Percentiles rank a stretch among this genome's conserved stretches.
Conservation (phyloP, 2,888 invertebrate species). For the Lasiommata megera region DNA sequence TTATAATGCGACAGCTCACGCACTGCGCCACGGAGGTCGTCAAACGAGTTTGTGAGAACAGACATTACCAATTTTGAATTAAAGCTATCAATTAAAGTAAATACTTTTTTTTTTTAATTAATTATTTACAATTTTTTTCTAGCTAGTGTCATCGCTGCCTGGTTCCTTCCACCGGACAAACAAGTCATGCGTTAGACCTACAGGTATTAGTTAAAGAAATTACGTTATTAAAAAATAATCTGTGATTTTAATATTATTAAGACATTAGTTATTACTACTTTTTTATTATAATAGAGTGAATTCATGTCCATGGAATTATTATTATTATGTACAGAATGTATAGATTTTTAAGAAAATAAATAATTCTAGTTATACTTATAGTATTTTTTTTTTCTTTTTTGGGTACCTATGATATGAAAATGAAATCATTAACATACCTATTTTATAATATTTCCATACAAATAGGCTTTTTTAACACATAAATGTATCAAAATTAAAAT, state of each 20-base stretch:
- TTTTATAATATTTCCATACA: no score
- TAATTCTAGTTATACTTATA: neutral
- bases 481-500: no score
- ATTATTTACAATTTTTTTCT: constrained; percentile 31
- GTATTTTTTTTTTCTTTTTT: neutral
- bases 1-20: no score
- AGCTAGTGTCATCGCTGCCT: constrained; percentile 63
- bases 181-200: constrained; percentile 28
- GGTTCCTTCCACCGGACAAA: constrained; percentile 64
- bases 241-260: constrained; percentile 40
- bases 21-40: no score
- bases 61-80: no score
- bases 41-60: no score
- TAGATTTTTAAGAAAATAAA: neutral
- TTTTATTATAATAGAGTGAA: neutral
- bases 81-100: no score
- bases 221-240: constrained; percentile 23
- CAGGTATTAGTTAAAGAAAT: constrained; percentile 10
- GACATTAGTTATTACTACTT: constrained; percentile 14
- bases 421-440: no score
- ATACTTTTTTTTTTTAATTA: no score
- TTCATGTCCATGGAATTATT: constrained; percentile 1
- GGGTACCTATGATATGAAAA: no score
- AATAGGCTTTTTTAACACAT: no score
- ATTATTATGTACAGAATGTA: neutral